Conservation (phyloP, 53 echinoderm and acorn worm genomes). For the Mesocentrotus franciscanus region DNA sequence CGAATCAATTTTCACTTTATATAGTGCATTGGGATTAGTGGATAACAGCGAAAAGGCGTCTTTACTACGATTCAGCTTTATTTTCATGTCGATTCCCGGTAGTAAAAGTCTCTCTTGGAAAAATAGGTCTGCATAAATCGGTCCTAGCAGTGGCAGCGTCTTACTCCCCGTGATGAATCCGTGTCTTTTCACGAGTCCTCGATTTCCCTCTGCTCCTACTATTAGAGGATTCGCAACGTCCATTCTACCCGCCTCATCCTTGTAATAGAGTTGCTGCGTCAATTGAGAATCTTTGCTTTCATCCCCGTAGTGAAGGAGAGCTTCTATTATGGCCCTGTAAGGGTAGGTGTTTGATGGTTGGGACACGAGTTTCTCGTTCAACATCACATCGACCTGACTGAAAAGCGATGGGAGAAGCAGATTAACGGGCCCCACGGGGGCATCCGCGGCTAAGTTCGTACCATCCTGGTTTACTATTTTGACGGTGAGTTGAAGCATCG, state of each 20-base stretch:
- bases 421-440: constrained; percentile 65
- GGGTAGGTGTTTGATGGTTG: constrained; percentile 66
- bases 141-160: constrained; percentile 68
- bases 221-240: constrained; percentile 32
- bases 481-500: constrained; percentile 62
- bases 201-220: not conserved
- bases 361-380: constrained; percentile 37
- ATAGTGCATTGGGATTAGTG: constrained; percentile 41
- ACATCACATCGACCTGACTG: too few relatives aligned
- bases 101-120: constrained; percentile 76
- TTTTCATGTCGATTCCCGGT: constrained; percentile 75
- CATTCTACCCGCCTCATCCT: constrained; percentile 71
- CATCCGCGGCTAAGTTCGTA: constrained; percentile 51
- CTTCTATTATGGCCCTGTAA: constrained; percentile 55
- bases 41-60: constrained; percentile 73
- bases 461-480: constrained; percentile 62
- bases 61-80: constrained; percentile 74
- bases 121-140: constrained; percentile 73
- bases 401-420: too few relatives aligned
- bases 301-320: constrained; percentile 34
- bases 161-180: constrained; percentile 48
- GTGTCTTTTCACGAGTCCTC: constrained; percentile 66
- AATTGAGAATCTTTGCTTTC: constrained; percentile 57
- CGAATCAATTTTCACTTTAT: constrained; percentile 66
- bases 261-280: constrained; percentile 53